These are phyloP conservation scores for Seriola quinqueradiata DNA, from an alignment of 2,113 vertebrate genomes.

Conservation along the genomic window DNA sequence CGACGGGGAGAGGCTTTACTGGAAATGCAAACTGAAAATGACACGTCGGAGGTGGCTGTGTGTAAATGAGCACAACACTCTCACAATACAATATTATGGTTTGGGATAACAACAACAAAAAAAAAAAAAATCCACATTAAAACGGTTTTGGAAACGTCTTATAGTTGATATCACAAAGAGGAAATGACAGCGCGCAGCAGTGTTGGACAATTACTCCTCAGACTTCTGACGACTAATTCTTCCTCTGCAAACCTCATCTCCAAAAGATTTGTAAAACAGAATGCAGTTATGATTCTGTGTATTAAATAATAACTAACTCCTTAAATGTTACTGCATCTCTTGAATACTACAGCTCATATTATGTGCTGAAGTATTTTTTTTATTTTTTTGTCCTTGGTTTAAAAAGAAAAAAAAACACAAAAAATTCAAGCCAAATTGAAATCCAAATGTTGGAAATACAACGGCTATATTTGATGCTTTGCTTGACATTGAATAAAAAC, in stretches of 20 bases:
- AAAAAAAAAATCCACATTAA: constrained; percentile 32
- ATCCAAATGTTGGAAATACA: not conserved
- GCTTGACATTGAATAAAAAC: not conserved
- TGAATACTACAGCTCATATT: constrained; percentile 4
- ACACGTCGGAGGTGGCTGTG: constrained; percentile 40
- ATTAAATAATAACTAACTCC: constrained; percentile 26
- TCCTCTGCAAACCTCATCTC: not conserved
- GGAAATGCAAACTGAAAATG: constrained; percentile 64
- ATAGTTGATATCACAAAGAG: constrained; percentile 12
- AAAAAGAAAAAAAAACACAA: not conserved
- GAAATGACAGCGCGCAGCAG: constrained; percentile 19
- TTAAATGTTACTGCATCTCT: constrained; percentile 12
- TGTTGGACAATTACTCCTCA: constrained; percentile 2
- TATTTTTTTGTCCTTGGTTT: constrained; percentile 8
- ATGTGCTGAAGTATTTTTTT: not conserved
- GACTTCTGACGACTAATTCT: constrained; percentile 5
- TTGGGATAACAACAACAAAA: not conserved
- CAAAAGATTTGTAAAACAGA: constrained; percentile 8
- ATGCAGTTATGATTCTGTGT: not conserved
- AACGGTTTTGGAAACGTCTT: constrained; percentile 32
- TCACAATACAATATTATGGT: constrained; percentile 38
- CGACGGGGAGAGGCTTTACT: constrained; percentile 53
- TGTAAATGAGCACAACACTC: constrained; percentile 47
- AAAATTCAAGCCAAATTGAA: not conserved
- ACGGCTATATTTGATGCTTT: not conserved